These are phyloP conservation scores for Allygus modestus DNA, from an alignment of 2,888 invertebrate species.

Conservation along the genomic window DNA sequence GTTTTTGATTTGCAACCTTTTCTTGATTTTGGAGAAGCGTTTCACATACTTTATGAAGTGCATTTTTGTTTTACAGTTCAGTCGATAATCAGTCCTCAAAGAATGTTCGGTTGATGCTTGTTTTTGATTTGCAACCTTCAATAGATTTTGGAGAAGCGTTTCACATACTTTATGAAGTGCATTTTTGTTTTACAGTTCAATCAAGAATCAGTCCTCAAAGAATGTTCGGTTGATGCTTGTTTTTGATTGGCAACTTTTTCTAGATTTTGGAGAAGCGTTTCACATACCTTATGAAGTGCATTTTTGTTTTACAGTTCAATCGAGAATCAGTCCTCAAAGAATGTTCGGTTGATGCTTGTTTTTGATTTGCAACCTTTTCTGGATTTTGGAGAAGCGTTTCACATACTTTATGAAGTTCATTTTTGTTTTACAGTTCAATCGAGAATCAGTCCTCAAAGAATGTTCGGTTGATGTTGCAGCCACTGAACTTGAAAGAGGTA, in stretches of 20 bases:
- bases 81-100: conserved; percentile 63
- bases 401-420: not conserved
- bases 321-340: conserved; percentile 65
- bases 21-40: too few relatives aligned
- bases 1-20: too few relatives aligned
- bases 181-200: conserved; percentile 51
- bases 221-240: conserved; percentile 73
- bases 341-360: conserved; percentile 74
- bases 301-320: conserved; percentile 51
- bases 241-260: too few relatives aligned
- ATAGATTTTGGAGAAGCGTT: too few relatives aligned
- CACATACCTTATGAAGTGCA: too few relatives aligned
- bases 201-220: conserved; percentile 63
- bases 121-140: too few relatives aligned
- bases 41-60: too few relatives aligned
- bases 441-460: conserved; percentile 66
- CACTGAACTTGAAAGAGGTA: conserved; percentile 74
- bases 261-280: too few relatives aligned
- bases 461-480: conserved; percentile 74
- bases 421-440: conserved; percentile 50
- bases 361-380: too few relatives aligned
- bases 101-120: conserved; percentile 73
- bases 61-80: conserved; percentile 51
- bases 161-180: too few relatives aligned
- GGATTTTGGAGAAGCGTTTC: too few relatives aligned